Evolutionary conservation across 2,797 vertebrate genomes (phyloP).

Genomic region (Arnoldichthys spilopterus): DNA sequence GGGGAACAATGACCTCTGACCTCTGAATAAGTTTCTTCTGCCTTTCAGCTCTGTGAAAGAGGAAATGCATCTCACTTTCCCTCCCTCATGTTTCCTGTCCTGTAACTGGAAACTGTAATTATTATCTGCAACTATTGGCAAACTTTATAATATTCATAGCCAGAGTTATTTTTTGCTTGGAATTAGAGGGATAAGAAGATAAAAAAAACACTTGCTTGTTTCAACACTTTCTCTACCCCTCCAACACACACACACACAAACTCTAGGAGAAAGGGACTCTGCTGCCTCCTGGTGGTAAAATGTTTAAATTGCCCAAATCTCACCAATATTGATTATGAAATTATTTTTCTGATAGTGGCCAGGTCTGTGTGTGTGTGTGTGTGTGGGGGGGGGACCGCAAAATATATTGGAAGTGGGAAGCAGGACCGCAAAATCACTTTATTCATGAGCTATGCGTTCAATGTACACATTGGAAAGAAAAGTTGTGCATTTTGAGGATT

Average conservation of each 20-base stretch:
- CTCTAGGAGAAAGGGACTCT: neutral
- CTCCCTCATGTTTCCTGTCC: neutral
- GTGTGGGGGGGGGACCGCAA: no score
- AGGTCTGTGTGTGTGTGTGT: no score
- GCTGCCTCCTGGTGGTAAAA: constrained; percentile 28
- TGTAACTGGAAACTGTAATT: neutral
- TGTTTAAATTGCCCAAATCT: neutral
- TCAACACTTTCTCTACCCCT: no score
- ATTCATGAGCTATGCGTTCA: no score
- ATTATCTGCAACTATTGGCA: neutral
- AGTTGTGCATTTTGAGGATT: no score
- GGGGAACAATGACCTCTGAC: constrained; percentile 47
- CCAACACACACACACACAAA: neutral
- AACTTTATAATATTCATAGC: no score
- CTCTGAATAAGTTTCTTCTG: constrained; percentile 33
- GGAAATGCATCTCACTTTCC: constrained; percentile 5
- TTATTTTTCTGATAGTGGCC: no score
- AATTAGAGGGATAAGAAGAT: neutral
- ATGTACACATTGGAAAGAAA: no score
- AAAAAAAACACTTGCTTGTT: no score
- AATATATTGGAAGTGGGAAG: no score
- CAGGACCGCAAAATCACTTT: no score
- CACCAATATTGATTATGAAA: no score
- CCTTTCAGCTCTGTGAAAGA: constrained; percentile 20
- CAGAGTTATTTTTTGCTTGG: neutral